phyloP scores from a whole-genome alignment of 2,113 vertebrate species.

The Steatornis caripensis region DNA sequence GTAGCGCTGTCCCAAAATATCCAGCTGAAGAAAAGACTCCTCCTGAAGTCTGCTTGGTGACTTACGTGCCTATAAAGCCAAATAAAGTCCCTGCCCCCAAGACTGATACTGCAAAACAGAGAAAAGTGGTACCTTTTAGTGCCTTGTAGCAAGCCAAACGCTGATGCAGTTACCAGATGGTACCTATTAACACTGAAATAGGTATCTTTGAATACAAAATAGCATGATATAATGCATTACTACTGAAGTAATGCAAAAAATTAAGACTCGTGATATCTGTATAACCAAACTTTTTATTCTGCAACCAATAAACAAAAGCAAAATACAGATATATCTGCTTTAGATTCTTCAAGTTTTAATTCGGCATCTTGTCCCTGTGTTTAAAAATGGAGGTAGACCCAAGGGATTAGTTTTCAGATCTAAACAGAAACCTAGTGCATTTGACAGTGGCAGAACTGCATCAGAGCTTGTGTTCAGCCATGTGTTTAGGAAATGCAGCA shows the following conservation, averaged over 20 bases:
- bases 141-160: neutral
- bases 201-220: neutral
- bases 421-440: neutral
- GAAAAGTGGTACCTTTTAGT: neutral
- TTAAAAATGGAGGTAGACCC: neutral
- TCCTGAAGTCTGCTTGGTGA: neutral
- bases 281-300: neutral
- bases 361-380: neutral
- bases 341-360: neutral
- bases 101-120: neutral
- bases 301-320: neutral
- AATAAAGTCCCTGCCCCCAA: neutral
- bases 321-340: neutral
- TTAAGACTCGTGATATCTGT: neutral
- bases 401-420: neutral
- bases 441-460: neutral
- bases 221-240: neutral
- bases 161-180: neutral
- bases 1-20: neutral
- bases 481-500: neutral
- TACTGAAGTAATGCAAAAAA: neutral
- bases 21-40: neutral
- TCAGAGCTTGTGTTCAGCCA: neutral
- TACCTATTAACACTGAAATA: neutral
- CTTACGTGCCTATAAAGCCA: neutral